phyloP scores from a whole-genome alignment of 2,113 vertebrate species.

The Oncorhynchus clarkii region DNA sequence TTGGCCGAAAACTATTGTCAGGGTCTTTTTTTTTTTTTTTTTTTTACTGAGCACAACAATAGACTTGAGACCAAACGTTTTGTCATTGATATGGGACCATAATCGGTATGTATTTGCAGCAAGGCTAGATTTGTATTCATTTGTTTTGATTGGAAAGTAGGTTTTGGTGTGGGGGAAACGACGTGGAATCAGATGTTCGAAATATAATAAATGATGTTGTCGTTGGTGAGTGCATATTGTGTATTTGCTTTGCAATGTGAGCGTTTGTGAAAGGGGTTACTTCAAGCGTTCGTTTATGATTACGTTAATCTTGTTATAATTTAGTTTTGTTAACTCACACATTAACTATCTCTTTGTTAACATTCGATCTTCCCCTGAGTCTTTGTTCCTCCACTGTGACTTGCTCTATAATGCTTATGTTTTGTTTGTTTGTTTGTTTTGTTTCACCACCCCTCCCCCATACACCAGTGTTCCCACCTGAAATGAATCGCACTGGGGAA shows the following conservation, averaged over 20 bases:
- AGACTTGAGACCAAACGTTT: conserved; percentile 56
- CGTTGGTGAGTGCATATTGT: background rate
- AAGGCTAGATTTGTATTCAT: background rate
- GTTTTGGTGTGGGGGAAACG: background rate
- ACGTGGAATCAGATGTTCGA: conserved; percentile 19
- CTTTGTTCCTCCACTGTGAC: conserved; percentile 49
- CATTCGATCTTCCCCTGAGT: conserved; percentile 37
- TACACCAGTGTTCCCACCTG: conserved; percentile 57
- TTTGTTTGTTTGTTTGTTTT: conserved; percentile 64
- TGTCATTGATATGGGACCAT: conserved; percentile 46
- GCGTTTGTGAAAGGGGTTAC: conserved; percentile 39
- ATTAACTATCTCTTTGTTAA: conserved; percentile 9
- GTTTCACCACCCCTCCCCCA: conserved; percentile 62
- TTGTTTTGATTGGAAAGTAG: no score
- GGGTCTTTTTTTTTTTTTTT: background rate
- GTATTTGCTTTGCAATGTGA: conserved; percentile 19
- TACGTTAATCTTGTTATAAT: conserved; percentile 16
- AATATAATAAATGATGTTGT: conserved; percentile 37
- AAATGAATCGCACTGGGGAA: conserved; percentile 54
- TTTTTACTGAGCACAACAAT: conserved; percentile 59
- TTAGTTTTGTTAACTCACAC: conserved; percentile 43
- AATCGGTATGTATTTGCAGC: conserved; percentile 13
- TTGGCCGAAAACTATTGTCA: background rate
- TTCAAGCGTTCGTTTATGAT: background rate
- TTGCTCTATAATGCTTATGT: conserved; percentile 49